Percentiles rank a stretch among this genome's conserved stretches.
Conservation (phyloP, 2,888 invertebrate genomes). For the Ctenicera cuprea region DNA sequence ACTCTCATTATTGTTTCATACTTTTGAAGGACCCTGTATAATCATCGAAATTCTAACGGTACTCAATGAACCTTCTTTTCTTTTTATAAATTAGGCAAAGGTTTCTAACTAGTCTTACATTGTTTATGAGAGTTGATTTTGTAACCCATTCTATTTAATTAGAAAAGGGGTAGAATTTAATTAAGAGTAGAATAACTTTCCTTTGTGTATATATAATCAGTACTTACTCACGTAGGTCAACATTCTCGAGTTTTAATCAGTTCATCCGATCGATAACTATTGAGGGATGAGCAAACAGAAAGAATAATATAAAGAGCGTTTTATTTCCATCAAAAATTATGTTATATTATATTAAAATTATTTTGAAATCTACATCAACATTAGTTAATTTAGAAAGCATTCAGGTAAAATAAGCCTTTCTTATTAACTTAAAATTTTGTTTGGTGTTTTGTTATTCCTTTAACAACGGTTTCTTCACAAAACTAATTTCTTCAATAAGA, state of each 20-base stretch:
- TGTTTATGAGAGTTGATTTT: not conserved
- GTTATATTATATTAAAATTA: not conserved
- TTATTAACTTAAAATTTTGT: too few relatives aligned
- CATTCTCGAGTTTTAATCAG: slow-evolving; percentile 47
- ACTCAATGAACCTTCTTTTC: too few relatives aligned
- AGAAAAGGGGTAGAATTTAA: not conserved
- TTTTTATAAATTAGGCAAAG: too few relatives aligned
- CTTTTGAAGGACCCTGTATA: too few relatives aligned
- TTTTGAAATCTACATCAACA: too few relatives aligned
- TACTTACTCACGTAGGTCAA: slow-evolving; percentile 33
- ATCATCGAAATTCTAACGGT: too few relatives aligned
- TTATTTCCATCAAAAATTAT: not conserved
- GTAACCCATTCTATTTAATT: not conserved
- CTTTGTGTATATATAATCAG: slow-evolving; percentile 6
- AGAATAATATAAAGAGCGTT: slow-evolving; percentile 21
- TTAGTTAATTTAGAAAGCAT: too few relatives aligned
- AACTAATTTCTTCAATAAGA: not conserved
- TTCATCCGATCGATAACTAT: slow-evolving; percentile 41
- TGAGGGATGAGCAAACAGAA: slow-evolving; percentile 38
- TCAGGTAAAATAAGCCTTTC: too few relatives aligned
- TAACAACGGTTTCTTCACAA: not conserved
- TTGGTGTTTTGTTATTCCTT: too few relatives aligned
- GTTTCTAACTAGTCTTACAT: too few relatives aligned
- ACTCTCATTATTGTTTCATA: too few relatives aligned
- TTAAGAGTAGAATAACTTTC: slow-evolving; percentile 1